Evolutionary conservation across 2,797 vertebrate genomes (phyloP).

Genomic region (Propithecus perrieri): DNA sequence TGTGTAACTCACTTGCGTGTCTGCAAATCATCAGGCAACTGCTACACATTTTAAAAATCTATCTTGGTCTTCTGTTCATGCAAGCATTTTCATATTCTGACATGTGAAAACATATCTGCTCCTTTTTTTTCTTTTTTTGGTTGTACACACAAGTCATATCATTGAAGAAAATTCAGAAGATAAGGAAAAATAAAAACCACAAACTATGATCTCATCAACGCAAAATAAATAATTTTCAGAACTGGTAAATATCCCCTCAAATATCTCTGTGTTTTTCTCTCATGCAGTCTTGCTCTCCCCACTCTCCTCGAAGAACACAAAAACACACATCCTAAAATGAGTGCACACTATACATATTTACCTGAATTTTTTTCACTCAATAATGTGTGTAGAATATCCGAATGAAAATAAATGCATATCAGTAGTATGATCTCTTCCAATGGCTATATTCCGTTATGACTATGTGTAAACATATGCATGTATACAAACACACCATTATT

Average conservation of each 20-base stretch:
- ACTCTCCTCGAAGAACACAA: neutral
- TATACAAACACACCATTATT: neutral
- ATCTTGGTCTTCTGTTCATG: neutral
- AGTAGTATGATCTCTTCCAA: neutral
- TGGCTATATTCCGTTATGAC: neutral
- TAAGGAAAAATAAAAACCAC: slow-evolving; percentile 17
- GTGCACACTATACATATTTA: neutral
- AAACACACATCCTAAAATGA: neutral
- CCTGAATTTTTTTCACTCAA: neutral
- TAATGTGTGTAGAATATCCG: neutral
- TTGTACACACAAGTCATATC: neutral
- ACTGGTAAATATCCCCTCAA: neutral
- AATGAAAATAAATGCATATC: slow-evolving; percentile 9
- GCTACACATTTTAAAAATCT: neutral
- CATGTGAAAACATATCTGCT: neutral
- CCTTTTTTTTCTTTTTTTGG: neutral
- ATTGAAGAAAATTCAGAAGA: neutral
- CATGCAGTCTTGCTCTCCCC: neutral
- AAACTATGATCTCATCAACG: slow-evolving; percentile 8
- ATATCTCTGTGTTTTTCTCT: neutral
- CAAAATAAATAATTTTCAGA: slow-evolving; percentile 8
- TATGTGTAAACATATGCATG: neutral
- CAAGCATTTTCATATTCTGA: neutral
- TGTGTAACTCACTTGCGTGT: neutral
- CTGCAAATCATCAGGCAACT: slow-evolving; percentile 57